Base-by-base conservation (phyloP, 2,797 vertebrate genomes). In the Phyllotis vaccarum region DNA sequence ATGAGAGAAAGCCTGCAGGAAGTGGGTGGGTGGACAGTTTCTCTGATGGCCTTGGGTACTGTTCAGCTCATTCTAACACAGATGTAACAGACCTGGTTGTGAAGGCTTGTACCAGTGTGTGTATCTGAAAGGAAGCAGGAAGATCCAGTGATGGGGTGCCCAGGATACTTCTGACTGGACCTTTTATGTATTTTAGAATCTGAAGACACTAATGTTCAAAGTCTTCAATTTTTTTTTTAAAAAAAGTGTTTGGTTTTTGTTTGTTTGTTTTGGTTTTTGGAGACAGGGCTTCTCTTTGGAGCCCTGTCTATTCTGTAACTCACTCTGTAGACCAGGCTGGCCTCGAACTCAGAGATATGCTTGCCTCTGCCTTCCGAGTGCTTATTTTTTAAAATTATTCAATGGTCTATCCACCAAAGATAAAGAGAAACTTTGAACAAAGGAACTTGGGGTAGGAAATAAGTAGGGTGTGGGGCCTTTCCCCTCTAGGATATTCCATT, bases 301-400 rank as follows among this genome's bases (percentile, higher is more conserved):
- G 21, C 31, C 43, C 43, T 86, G 62, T 12, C 62, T 68, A 46
- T 68, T 2, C 46, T 68, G 46, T 22, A 68, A 52, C 34, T n/a
- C 49, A 64, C 46, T 85, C 43, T 68, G 43, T 68, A 86, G 83
- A 68, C 8, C 21, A 86, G 22, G 31, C 21, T 49, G 46, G 46
- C 46, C 46, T 49, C 46, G 9, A 49, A 49, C 46, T 86, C 62
- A 52, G 34, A 52, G 83, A 86, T 22, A 6, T 12, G 34, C 46
- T 21, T 49, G 31, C 7, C 62, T 68, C 82, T 86, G 62, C 31
- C 46, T 68, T 34, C 62, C 14, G 43, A 16, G n/a, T 17, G 79
- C 21, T 75, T 78, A 87, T 58, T 89, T 89, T 86, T 81, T 49
- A 81, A 68, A 93, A 86, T 66, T 89, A 91, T 64, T 91, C 79